phyloP scores from a whole-genome alignment of 2,888 invertebrate genomes.

The Rapana venosa region DNA sequence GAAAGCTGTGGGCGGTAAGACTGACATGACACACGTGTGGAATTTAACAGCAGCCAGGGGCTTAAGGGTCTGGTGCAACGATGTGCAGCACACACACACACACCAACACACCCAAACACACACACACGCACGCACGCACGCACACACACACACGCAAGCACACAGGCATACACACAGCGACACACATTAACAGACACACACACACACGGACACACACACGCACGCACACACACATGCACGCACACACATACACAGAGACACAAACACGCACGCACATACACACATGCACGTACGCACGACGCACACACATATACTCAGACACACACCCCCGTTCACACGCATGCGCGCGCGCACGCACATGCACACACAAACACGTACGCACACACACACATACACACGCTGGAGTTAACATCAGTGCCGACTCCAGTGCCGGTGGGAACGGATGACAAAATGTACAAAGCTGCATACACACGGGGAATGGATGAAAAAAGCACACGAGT shows the following conservation, averaged over 20 bases:
- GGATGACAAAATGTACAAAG: no score
- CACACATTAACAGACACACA: slow-evolving; percentile 6
- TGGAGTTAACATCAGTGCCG: no score
- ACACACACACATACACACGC: slow-evolving; percentile 15
- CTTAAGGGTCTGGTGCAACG: no score
- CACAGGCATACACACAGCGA: background rate
- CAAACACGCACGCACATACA: background rate
- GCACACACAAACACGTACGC: slow-evolving; percentile 6
- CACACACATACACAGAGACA: background rate
- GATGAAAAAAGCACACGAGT: no score
- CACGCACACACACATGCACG: background rate
- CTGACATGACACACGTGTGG: no score
- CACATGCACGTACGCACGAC: slow-evolving; percentile 5
- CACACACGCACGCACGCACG: background rate
- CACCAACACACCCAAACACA: background rate
- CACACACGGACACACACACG: background rate
- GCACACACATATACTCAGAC: slow-evolving; percentile 10
- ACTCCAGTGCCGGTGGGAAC: no score
- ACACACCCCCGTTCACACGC: no score
- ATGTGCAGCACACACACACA: background rate
- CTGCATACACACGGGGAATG: no score
- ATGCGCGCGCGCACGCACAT: background rate
- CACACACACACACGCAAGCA: background rate
- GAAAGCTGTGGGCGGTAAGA: no score
- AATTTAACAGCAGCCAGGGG: no score